Conservation (phyloP, 2,888 invertebrate genomes). For the Kuschelorhynchus macadamiae region DNA sequence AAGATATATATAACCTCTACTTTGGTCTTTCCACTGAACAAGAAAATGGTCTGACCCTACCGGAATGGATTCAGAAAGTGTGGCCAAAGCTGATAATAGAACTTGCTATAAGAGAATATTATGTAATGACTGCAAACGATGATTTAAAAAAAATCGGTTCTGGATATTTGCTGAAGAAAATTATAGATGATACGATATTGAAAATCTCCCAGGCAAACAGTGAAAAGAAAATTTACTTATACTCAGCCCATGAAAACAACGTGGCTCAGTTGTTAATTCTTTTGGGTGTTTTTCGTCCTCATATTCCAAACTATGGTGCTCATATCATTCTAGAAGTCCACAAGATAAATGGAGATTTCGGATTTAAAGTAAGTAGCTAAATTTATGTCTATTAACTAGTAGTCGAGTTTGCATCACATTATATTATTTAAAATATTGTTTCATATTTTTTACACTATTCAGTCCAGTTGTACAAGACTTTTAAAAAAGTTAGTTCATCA, state of each 20-base stretch:
- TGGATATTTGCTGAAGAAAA: conserved; percentile 55
- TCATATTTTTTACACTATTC: too few species aligned
- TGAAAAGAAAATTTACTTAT: conserved; percentile 59
- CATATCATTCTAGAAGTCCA: conserved; percentile 60
- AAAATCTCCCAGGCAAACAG: conserved; percentile 43
- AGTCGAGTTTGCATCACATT: too few species aligned
- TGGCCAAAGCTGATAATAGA: conserved; percentile 62
- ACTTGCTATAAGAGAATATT: conserved; percentile 56
- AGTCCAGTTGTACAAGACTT: too few species aligned
- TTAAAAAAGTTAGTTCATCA: too few species aligned
- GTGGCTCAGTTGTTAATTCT: conserved; percentile 68
- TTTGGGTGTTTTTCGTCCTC: conserved; percentile 67
- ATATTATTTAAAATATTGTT: too few species aligned
- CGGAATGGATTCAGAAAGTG: conserved; percentile 65
- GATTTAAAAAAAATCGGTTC: conserved; percentile 56
- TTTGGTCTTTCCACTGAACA: conserved; percentile 76
- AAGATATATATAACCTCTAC: conserved; percentile 74
- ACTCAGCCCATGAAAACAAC: conserved; percentile 72
- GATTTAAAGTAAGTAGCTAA: conserved; percentile 58
- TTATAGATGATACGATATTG: conserved; percentile 53
- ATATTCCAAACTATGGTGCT: conserved; percentile 60
- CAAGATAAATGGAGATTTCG: conserved; percentile 53
- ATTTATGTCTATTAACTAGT: too few species aligned
- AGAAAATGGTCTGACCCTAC: conserved; percentile 64
- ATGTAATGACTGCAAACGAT: conserved; percentile 57